Base-by-base conservation (phyloP, 2,888 invertebrate genomes). In the Eilema caniola region DNA sequence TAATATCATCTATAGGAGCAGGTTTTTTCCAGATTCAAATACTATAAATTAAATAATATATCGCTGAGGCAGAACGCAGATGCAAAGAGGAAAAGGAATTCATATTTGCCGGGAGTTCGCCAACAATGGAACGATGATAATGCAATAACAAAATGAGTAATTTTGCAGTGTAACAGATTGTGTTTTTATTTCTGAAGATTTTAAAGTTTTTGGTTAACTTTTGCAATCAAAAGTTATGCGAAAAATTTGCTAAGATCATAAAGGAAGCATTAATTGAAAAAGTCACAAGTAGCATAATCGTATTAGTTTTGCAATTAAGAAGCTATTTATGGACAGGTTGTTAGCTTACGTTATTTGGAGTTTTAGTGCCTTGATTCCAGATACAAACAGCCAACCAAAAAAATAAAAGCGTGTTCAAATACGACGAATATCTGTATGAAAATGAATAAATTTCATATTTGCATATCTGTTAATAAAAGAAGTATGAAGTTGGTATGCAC, bases 131-230 rank as follows among this genome's bases (percentile, higher is more conserved):
- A 60, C 25, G 37, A 28, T 60, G 60, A 60, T 60, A 60, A 31
- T 60, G 60, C 60, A 41, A 24, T 47, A 47, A 63, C n/a, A 16
- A 63, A 63, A 47, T 28, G 60, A 60, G 16, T 60, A 60, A 60
- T 60, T 60, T 60, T 60, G 28, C 7, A 10, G 28, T 28, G 28
- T 60, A 28, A 20, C 28, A 28, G 60, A 28, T 60, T 20, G 28
- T 60, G 14, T 28, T 28, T 24, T 59, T n/a, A n/a, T n/a, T 28
- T 60, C 20, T 16, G 25, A 16, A 8, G 28, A 60, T 60, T 14
- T 60, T 60, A 60, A 25, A 60, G 16, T 25, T 25, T 60, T 31
- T 8, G 7, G 7, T 20, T 20, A 60, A 60, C 60, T 60, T 60
- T 28, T 16, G 28, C 25, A 60, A 31, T 60, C 14, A 53, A 53